A percentile compares a stretch with the other conserved stretches of the same genome.
phyloP scores from a whole-genome alignment of 2,888 invertebrate species.

The Apamea anceps region DNA sequence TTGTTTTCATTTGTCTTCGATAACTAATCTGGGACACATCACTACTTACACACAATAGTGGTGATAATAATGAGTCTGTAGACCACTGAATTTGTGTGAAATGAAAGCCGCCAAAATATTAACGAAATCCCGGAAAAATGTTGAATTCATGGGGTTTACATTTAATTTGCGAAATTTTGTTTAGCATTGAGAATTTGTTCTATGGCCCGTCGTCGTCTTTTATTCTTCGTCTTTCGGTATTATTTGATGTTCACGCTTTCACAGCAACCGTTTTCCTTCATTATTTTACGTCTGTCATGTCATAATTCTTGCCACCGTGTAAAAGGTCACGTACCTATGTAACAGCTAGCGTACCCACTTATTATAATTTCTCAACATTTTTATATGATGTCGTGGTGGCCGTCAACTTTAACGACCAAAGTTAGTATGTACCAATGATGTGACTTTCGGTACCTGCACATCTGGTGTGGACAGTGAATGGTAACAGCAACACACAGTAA shows the following conservation, averaged over 20 bases:
- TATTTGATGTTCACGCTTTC: not conserved
- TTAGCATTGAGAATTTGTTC: not conserved
- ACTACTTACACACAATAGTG: not conserved
- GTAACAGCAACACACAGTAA: not conserved
- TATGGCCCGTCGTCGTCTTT: not conserved
- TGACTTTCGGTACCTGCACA: not conserved
- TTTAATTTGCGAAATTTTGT: not conserved
- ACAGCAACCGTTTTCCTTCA: conserved; percentile 19
- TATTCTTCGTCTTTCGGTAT: not conserved
- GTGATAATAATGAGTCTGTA: not conserved
- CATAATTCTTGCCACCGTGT: conserved; percentile 23
- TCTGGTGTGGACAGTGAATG: not conserved
- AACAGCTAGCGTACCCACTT: not conserved
- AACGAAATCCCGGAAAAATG: not conserved
- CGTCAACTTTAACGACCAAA: not conserved
- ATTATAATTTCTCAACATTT: conserved; percentile 17
- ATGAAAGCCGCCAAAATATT: not conserved
- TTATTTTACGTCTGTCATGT: not conserved
- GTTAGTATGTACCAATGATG: not conserved
- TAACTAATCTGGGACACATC: not conserved
- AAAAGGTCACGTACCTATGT: conserved; percentile 34
- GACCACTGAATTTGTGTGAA: not conserved
- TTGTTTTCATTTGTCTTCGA: conserved; percentile 7
- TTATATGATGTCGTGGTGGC: not conserved
- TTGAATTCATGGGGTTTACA: not conserved